Base-by-base conservation (phyloP, 2,888 invertebrate genomes). In the Drosophila helvetica region DNA sequence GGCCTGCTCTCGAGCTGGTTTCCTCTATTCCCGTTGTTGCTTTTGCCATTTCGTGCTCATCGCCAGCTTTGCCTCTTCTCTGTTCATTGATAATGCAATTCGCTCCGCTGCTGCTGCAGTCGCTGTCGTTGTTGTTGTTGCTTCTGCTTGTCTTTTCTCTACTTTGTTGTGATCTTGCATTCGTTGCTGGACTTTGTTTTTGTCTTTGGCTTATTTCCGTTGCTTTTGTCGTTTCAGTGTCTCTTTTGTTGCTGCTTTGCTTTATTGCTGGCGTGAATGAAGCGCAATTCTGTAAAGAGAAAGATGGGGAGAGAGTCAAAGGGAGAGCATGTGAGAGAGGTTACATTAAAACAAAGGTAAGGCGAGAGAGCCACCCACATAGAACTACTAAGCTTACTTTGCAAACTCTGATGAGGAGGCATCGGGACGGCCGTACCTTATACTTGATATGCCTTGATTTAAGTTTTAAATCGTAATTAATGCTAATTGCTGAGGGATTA, bases 131-230 rank as follows among this genome's bases (percentile, higher is more conserved):
- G 18, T 17, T 45, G 10, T 45, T 45, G 17, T 45, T 45, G 45
- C 38, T 45, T 17, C 51, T 76, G 77, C 38, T 38, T 38, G 38
- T 38, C 43, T 69, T 81, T 77, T 89, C 80, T 74, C 80, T 65
- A 68, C 77, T 90, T 90, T 90, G 90, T 90, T 90, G 80, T 89
- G 89, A 78, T 90, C 80, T 79, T 47, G 61, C 70, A 77, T 90
- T 88, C 83, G 86, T 71, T 57, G 72, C 52, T 69, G 47, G 62
- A 59, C 57, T 76, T 69, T 50, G 64, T 33, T 45, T 46, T 65
- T 58, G 52, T 60, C 48, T 42, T 42, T 47, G 53, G 43, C 25
- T 19, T 17, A n/a, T 27, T 57, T 42, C 51, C 30, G 30, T 42
- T 53, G 63, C 50, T 51, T 33, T 45, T 52, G 61, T 56, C 54